Evolutionary conservation across 2,113 vertebrate species (phyloP), one percentile per base, ranked within the genome.

Genomic region (Choloepus hoffmanni): DNA sequence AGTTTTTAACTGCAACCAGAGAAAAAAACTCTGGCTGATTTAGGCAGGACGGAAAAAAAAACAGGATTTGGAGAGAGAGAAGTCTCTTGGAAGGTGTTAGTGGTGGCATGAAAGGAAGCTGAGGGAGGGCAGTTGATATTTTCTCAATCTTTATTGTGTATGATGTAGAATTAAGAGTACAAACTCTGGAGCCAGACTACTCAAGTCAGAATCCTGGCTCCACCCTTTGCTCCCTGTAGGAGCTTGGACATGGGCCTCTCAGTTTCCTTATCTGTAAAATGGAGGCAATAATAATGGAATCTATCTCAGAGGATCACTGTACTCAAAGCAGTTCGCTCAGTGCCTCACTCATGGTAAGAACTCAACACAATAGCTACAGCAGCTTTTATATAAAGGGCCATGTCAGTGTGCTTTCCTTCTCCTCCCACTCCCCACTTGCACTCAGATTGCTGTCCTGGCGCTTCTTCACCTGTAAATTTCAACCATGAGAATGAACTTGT

Each of bases 1-100:
- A 28, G 1, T 90, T 72, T 24, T 84, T 86, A 92, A 76, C 43
- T 23, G 30, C n/a, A 90, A 53, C 33, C 43, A 63, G 33, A 85
- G 67, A 74, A 72, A 79, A 36, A 62, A 12, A 33, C 30, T 72
- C 12, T 63, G 55, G 68, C 23, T 88, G 79, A 79, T n/a, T 24
- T 30, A 79, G 73, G 33, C 30, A 28, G 48, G 68, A 58, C 7
- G 48, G 48, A 21, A 73, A 21, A 43, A 73, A 73, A 3, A 43
- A 43, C 40, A 73, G 19, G 15, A 45, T 23, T 30, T 50, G n/a
- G 12, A 68, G 36, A 79, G 28, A 62, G 40, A 36, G 43, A 28
- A 9, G 60, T 4, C 21, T 87, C n/a, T 30, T 58, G n/a, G 40
- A 89, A 28, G 30, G 3, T 85, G 53, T 79, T 36, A 67, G 74